Base-by-base conservation (phyloP, 2,888 invertebrate genomes). In the Taenaris catops region DNA sequence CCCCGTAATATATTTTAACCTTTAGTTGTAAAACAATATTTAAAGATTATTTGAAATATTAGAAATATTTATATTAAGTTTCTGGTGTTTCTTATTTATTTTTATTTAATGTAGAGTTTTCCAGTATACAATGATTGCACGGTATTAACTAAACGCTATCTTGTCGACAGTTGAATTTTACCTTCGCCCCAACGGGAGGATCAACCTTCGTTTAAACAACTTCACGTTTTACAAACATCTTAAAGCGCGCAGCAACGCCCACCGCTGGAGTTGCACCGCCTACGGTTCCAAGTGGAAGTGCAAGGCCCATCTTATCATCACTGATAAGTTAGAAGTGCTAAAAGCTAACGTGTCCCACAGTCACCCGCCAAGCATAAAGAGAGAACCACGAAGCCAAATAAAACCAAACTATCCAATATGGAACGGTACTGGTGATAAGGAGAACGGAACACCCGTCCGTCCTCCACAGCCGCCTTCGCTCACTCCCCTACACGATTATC, bases 151-250 rank as follows among this genome's bases (percentile, higher is more conserved):
- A 7, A 21, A 14, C 17, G 34, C 21, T 38, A 18, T 28, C 34
- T 49, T 48, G 36, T 42, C 38, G 21, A 35, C 55, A 61, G 63
- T 61, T 16, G 72, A 78, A 43, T 81, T 81, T 48, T 75, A 76
- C 46, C 61, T 71, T n/a, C 79, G 80, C 8, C 76, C 78, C 8
- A 79, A 63, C 29, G 81, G 81, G 2, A 64, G 73, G 9, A 66
- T 76, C 38, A 79, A 78, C 38, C 64, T 81, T 1, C 81, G 80
- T 1, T 46, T 83, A n/a, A 81, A 81, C 48, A 68, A 76, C 39
- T 81, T 71, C 34, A 78, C 74, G 0, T 83, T 78, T 55, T 83
- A 80, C 65, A 80, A 81, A 42, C 81, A 83, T 35, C 49, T 79
- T 12, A 79, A 74, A 38, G 75, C 79, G 0, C 66, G 76, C 18